Percentiles rank a stretch among this genome's conserved stretches.
Evolutionary conservation across 2,797 vertebrate species (phyloP).

Genomic region (Nasua narica): DNA sequence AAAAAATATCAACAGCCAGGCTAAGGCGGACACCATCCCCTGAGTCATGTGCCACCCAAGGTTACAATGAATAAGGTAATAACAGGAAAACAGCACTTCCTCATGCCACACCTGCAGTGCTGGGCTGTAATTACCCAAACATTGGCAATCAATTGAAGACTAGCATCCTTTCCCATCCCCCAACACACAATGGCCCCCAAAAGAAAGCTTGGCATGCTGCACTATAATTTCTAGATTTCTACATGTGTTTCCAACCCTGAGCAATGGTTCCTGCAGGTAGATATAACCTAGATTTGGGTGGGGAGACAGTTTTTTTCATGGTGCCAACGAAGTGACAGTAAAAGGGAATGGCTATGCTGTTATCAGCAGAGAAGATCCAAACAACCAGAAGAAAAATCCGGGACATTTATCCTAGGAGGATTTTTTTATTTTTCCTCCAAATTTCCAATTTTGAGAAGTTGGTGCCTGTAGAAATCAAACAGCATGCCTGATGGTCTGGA

Average conservation of each 20-base stretch:
- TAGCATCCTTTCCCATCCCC: background rate
- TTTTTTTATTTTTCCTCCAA: background rate
- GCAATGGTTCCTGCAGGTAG: background rate
- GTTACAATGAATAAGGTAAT: slow-evolving; percentile 31
- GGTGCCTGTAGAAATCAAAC: background rate
- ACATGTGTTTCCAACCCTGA: background rate
- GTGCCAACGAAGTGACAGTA: background rate
- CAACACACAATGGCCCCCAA: background rate
- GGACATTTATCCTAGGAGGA: background rate
- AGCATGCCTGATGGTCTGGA: background rate
- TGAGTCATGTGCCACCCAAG: background rate
- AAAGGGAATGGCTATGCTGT: background rate
- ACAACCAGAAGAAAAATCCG: background rate
- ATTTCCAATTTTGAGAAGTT: background rate
- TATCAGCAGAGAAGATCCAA: background rate
- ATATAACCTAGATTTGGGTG: background rate
- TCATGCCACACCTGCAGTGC: background rate
- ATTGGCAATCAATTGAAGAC: slow-evolving; percentile 1
- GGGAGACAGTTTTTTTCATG: background rate
- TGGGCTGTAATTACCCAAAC: slow-evolving; percentile 45
- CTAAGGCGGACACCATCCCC: background rate
- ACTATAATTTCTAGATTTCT: background rate
- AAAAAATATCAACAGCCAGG: slow-evolving; percentile 1
- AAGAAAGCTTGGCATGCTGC: background rate
- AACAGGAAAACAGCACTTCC: slow-evolving; percentile 19